A percentile compares a stretch with the other conserved stretches of the same genome.
Conservation (phyloP, 2,888 invertebrate species). For the Synergus itoensis region DNA sequence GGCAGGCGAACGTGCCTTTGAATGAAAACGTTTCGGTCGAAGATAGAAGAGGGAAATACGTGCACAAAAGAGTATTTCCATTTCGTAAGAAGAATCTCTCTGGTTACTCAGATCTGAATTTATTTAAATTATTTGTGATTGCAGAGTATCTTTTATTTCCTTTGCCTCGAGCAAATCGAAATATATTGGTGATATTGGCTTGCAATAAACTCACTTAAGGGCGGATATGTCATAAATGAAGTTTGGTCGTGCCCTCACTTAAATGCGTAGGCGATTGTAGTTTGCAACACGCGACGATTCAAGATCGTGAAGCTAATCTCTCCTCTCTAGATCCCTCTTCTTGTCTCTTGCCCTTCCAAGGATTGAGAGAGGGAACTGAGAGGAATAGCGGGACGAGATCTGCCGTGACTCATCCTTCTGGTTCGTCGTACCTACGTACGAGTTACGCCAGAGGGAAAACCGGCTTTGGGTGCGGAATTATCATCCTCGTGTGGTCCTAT, state of each 20-base stretch:
- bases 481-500: slow-evolving; percentile 54
- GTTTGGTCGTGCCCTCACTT: slow-evolving; percentile 42
- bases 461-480: slow-evolving; percentile 64
- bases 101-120: not conserved
- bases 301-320: slow-evolving; percentile 35
- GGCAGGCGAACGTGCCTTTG: not conserved
- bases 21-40: not conserved
- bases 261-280: slow-evolving; percentile 48
- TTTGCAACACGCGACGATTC: slow-evolving; percentile 43
- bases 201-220: slow-evolving; percentile 58
- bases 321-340: slow-evolving; percentile 16
- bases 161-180: not conserved
- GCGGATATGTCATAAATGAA: slow-evolving; percentile 51
- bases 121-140: not conserved
- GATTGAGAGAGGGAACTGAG: slow-evolving; percentile 48
- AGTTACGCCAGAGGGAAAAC: slow-evolving; percentile 62
- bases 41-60: not conserved
- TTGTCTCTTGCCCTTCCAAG: slow-evolving; percentile 1
- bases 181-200: slow-evolving; percentile 39
- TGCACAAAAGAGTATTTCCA: not conserved
- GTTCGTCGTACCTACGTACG: slow-evolving; percentile 64
- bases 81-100: not conserved
- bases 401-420: slow-evolving; percentile 65
- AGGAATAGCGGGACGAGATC: slow-evolving; percentile 50
- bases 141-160: not conserved